phyloP scores from a whole-genome alignment of 2,113 vertebrate species.

The Seriola quinqueradiata region DNA sequence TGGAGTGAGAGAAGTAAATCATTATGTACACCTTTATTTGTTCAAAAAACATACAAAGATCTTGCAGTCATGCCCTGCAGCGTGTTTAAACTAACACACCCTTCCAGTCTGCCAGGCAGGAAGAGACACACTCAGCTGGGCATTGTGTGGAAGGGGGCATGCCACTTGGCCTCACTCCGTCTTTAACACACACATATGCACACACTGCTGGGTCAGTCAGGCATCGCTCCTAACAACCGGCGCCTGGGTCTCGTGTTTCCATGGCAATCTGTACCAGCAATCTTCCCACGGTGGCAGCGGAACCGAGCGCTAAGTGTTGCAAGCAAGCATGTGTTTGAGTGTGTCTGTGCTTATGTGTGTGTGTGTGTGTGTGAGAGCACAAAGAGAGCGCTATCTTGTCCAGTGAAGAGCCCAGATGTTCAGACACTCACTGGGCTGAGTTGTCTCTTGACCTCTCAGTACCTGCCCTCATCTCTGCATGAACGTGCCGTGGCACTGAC shows the following conservation, averaged over 20 bases:
- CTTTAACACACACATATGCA: slow-evolving; percentile 68
- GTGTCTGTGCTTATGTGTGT: slow-evolving; percentile 22
- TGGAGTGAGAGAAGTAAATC: background rate
- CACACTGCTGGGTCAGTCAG: slow-evolving; percentile 73
- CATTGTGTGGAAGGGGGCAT: slow-evolving; percentile 79
- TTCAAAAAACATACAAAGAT: slow-evolving; percentile 45
- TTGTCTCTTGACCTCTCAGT: slow-evolving; percentile 78
- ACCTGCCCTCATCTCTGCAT: slow-evolving; percentile 45
- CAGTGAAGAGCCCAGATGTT: slow-evolving; percentile 79
- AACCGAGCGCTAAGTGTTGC: slow-evolving; percentile 58
- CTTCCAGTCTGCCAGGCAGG: slow-evolving; percentile 80
- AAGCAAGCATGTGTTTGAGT: slow-evolving; percentile 27
- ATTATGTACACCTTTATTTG: slow-evolving; percentile 2
- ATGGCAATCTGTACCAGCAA: slow-evolving; percentile 77
- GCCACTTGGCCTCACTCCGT: slow-evolving; percentile 70
- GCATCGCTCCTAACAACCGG: slow-evolving; percentile 74
- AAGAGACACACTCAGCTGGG: slow-evolving; percentile 79
- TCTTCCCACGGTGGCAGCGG: slow-evolving; percentile 84
- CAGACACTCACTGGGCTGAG: slow-evolving; percentile 79
- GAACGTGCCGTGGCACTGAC: background rate
- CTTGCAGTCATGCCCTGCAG: slow-evolving; percentile 55
- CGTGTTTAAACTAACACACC: slow-evolving; percentile 77
- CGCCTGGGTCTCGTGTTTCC: slow-evolving; percentile 78
- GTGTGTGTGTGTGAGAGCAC: slow-evolving; percentile 32
- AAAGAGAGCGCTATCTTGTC: slow-evolving; percentile 66